phyloP scores from a whole-genome alignment of 1,140 invertebrate genomes.

The Branchinecta lynchi region DNA sequence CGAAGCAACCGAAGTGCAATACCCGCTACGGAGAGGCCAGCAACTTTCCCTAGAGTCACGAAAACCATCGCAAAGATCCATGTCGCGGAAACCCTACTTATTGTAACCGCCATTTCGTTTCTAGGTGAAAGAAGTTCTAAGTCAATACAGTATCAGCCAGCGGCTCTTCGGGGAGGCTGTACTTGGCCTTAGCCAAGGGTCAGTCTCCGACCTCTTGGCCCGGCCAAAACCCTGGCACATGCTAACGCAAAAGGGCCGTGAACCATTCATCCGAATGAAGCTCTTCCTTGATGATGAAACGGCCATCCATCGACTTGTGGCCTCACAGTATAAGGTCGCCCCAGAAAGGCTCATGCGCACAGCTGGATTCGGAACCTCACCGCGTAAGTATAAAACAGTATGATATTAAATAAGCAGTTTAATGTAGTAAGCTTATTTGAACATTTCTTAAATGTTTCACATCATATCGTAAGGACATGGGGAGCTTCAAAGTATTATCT shows the following conservation, averaged over 20 bases:
- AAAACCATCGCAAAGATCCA: too few species aligned
- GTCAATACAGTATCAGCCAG: slow-evolving; percentile 96
- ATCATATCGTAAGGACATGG: too few species aligned
- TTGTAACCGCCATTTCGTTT: slow-evolving; percentile 12
- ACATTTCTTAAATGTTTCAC: too few species aligned
- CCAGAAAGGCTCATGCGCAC: slow-evolving; percentile 90
- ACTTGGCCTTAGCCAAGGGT: slow-evolving; percentile 85
- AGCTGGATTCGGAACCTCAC: slow-evolving; percentile 71
- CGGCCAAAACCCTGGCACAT: slow-evolving; percentile 94
- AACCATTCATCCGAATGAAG: slow-evolving; percentile 95
- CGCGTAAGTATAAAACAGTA: slow-evolving; percentile 37
- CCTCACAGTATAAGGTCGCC: slow-evolving; percentile 92
- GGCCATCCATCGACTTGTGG: slow-evolving; percentile 87
- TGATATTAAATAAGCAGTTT: too few species aligned
- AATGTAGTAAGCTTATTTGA: too few species aligned
- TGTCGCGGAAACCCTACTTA: too few species aligned
- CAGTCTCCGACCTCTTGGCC: slow-evolving; percentile 83
- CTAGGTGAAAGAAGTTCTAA: slow-evolving; percentile 86
- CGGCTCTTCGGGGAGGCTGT: slow-evolving; percentile 94
- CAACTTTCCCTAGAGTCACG: too few species aligned
- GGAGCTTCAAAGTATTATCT: too few species aligned
- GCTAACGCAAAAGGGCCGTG: slow-evolving; percentile 88
- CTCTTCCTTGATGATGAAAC: slow-evolving; percentile 95
- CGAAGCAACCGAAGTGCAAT: too few species aligned
- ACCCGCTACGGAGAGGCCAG: too few species aligned